Conservation (phyloP, 2,797 vertebrate species). For the Chelidonichthys spinosus region DNA sequence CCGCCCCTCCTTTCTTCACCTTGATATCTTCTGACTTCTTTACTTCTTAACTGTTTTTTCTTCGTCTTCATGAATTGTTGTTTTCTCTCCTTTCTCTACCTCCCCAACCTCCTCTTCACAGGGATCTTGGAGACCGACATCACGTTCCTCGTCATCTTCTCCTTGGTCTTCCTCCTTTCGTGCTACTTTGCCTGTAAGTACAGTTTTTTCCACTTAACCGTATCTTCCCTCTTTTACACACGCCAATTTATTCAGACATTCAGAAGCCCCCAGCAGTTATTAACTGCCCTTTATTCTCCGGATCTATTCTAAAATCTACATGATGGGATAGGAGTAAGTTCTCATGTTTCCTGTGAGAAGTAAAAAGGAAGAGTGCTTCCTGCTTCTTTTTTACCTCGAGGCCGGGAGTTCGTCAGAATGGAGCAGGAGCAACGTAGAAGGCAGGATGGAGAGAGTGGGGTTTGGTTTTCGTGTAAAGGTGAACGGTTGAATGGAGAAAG, state of each 20-base stretch:
- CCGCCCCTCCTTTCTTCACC: background rate
- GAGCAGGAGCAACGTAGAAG: background rate
- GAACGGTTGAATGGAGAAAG: slow-evolving; percentile 52
- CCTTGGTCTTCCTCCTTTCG: slow-evolving; percentile 89
- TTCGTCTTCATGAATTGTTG: slow-evolving; percentile 20
- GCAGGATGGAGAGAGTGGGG: slow-evolving; percentile 11
- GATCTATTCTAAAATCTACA: slow-evolving; percentile 55
- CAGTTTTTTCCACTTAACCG: slow-evolving; percentile 49
- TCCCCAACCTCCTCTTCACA: slow-evolving; percentile 55
- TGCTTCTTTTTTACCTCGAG: slow-evolving; percentile 10
- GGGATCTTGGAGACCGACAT: slow-evolving; percentile 95
- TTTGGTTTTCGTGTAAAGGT: slow-evolving; percentile 50
- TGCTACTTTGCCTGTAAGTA: slow-evolving; percentile 95
- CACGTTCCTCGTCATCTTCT: slow-evolving; percentile 93
- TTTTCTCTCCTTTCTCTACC: slow-evolving; percentile 7
- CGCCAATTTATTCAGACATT: slow-evolving; percentile 32
- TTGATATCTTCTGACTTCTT: slow-evolving; percentile 28
- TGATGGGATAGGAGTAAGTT: slow-evolving; percentile 70
- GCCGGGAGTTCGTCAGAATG: slow-evolving; percentile 30
- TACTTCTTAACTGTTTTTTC: background rate
- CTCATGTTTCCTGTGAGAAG: slow-evolving; percentile 63
- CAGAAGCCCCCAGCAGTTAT: slow-evolving; percentile 25
- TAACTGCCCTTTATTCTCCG: slow-evolving; percentile 41
- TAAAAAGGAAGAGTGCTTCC: slow-evolving; percentile 39
- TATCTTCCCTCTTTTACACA: background rate